Percentiles rank a stretch among this genome's conserved stretches.
phyloP scores from a whole-genome alignment of 2,888 invertebrate species.

The Muschampia plurimacula region DNA sequence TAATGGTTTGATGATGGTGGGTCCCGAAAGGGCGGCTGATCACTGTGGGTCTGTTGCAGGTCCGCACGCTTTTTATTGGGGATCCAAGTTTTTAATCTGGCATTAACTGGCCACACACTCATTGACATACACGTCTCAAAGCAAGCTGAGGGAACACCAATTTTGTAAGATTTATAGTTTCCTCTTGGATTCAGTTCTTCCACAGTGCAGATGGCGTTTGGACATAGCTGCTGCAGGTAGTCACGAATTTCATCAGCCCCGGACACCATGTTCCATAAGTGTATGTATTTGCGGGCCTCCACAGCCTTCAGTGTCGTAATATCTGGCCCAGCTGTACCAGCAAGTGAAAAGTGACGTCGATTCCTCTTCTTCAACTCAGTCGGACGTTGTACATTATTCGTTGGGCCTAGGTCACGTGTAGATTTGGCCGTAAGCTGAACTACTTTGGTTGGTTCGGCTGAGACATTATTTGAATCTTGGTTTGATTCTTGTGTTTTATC shows the following conservation, averaged over 20 bases:
- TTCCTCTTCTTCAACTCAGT: background rate
- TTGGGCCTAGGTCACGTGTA: no score
- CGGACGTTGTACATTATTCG: no score
- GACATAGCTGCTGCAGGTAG: background rate
- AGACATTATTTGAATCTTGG: no score
- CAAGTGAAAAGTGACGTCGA: background rate
- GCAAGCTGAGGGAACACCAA: background rate
- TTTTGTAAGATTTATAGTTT: background rate
- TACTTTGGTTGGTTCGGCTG: no score
- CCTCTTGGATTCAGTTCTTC: background rate
- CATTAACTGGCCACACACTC: background rate
- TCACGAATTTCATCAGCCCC: background rate
- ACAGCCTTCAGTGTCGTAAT: background rate
- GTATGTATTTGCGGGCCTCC: background rate
- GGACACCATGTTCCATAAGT: background rate
- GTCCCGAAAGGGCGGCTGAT: background rate
- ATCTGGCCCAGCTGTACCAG: background rate
- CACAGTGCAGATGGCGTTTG: background rate
- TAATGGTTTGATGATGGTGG: background rate
- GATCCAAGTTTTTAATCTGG: slow-evolving; percentile 1
- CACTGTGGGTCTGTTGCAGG: background rate
- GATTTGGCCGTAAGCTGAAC: no score
- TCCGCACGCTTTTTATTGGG: background rate
- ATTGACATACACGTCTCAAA: background rate
- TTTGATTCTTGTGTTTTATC: no score